These are phyloP conservation scores for Chrysocyon brachyurus DNA, from an alignment of 2,797 vertebrate species.

Conservation along the genomic window DNA sequence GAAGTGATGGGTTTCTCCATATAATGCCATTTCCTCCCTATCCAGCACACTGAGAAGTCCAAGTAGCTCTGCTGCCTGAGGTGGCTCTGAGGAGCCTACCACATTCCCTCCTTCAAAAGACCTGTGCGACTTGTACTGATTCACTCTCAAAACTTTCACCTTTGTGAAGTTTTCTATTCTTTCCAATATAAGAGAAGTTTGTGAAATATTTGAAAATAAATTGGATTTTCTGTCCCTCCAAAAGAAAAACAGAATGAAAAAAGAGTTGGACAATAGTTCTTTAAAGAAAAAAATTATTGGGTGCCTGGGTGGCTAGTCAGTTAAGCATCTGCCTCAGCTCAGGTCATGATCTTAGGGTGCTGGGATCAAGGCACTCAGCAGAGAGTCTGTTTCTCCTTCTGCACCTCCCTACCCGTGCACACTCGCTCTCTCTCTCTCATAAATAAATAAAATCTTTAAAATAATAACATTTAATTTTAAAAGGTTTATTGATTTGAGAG, in stretches of 20 bases:
- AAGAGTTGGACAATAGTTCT: neutral
- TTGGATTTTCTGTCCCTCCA: neutral
- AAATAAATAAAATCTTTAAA: neutral
- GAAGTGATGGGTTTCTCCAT: neutral
- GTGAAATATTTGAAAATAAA: conserved; percentile 24
- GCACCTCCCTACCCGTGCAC: no score
- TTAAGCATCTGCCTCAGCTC: neutral
- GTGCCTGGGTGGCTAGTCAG: neutral
- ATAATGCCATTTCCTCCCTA: neutral
- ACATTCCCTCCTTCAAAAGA: neutral
- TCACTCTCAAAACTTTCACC: neutral
- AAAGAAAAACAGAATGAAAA: neutral
- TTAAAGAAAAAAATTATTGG: neutral
- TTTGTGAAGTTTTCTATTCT: neutral
- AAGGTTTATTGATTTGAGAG: neutral
- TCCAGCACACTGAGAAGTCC: neutral
- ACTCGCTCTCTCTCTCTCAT: neutral
- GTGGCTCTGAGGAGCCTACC: neutral
- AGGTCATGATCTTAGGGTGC: neutral
- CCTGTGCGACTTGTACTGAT: accelerated
- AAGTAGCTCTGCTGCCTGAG: no score
- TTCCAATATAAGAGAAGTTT: neutral
- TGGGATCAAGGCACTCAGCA: neutral
- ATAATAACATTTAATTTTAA: neutral
- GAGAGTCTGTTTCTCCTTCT: no score